These are phyloP conservation scores for Indicator indicator DNA, from an alignment of 2,113 vertebrate species.

Conservation along the genomic window DNA sequence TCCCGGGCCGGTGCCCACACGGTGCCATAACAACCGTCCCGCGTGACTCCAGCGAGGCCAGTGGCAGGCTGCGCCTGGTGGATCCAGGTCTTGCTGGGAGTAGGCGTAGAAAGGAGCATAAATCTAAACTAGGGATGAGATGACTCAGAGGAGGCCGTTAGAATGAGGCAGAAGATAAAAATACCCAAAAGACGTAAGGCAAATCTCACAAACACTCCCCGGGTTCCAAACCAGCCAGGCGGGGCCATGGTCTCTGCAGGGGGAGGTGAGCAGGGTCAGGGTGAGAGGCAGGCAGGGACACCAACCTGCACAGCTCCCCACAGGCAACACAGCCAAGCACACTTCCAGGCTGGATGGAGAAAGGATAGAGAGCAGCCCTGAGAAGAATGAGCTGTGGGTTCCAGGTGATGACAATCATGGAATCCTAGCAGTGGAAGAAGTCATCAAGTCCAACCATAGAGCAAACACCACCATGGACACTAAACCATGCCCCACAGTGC, in stretches of 20 bases:
- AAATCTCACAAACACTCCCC: background rate
- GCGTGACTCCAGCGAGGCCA: background rate
- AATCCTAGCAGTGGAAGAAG: background rate
- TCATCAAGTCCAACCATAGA: background rate
- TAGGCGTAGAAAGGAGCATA: background rate
- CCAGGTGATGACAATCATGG: too few relatives aligned
- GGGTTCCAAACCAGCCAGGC: background rate
- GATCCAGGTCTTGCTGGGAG: background rate
- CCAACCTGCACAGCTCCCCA: rapidly evolving
- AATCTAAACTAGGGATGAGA: constrained; percentile 32
- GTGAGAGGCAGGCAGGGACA: background rate
- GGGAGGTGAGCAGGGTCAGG: rapidly evolving
- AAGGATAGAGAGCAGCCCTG: too few relatives aligned
- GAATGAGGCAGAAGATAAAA: constrained; percentile 51
- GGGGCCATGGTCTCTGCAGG: rapidly evolving
- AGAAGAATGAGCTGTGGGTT: too few relatives aligned
- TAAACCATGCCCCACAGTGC: too few relatives aligned
- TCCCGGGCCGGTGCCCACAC: background rate
- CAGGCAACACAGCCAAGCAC: too few relatives aligned
- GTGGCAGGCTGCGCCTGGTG: background rate
- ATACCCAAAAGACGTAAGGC: constrained; percentile 26
- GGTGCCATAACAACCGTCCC: background rate
- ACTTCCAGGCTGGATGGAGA: too few relatives aligned
- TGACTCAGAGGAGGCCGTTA: constrained; percentile 42
- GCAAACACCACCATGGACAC: too few relatives aligned